These are phyloP conservation scores for Pogonocherus hispidulus DNA, from an alignment of 2,888 invertebrate genomes.

Conservation along the genomic window DNA sequence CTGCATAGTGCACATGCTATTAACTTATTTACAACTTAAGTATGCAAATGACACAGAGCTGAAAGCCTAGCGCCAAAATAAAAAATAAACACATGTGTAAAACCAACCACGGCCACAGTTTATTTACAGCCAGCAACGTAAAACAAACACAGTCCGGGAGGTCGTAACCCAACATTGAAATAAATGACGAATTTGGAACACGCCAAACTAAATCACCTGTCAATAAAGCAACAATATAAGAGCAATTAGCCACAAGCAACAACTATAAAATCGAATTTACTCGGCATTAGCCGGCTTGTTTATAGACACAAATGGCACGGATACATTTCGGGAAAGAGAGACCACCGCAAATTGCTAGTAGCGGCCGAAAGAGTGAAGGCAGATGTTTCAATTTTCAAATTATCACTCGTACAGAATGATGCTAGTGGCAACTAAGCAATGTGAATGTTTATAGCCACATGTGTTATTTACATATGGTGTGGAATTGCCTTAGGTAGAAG, in stretches of 20 bases:
- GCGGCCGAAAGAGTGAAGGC: constrained; percentile 6
- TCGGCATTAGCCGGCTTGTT: too few relatives aligned
- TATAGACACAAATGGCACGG: too few relatives aligned
- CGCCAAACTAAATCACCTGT: constrained; percentile 43
- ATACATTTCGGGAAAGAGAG: constrained; percentile 13
- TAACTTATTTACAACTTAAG: neutral
- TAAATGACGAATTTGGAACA: constrained; percentile 9
- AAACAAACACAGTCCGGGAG: constrained; percentile 45
- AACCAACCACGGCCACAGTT: constrained; percentile 38
- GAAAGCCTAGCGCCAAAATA: constrained; percentile 29
- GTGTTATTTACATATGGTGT: too few relatives aligned
- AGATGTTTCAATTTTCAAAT: constrained; percentile 28
- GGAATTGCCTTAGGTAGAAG: too few relatives aligned
- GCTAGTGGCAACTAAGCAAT: constrained; percentile 39
- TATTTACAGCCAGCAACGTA: constrained; percentile 41
- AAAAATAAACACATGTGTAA: constrained; percentile 45
- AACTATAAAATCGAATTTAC: constrained; percentile 15
- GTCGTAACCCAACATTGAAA: constrained; percentile 36
- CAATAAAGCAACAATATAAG: constrained; percentile 34
- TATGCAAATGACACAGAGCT: constrained; percentile 19
- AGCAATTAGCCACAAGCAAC: constrained; percentile 34
- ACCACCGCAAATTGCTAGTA: constrained; percentile 2
- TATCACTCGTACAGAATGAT: constrained; percentile 35
- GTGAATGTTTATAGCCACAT: constrained; percentile 38
- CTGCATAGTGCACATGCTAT: neutral